These are phyloP conservation scores for Lepidurus packardi DNA, from an alignment of 1,140 invertebrate genomes.

Conservation along the genomic window DNA sequence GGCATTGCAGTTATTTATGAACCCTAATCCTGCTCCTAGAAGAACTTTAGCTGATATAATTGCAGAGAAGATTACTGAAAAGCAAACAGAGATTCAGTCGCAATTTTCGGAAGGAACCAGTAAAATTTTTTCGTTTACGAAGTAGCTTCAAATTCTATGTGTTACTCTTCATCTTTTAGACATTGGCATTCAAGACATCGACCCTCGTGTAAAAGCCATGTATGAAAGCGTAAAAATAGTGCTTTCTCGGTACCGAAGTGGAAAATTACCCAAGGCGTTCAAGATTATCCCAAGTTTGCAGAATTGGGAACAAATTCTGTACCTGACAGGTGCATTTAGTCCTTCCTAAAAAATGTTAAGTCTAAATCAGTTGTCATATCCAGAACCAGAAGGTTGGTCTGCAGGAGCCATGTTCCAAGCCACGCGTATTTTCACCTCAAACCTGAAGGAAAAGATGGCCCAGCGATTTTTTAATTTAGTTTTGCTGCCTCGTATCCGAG, in stretches of 20 bases:
- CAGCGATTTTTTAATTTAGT: conserved; percentile 94
- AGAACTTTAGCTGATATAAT: conserved; percentile 83
- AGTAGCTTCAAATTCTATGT: neutral
- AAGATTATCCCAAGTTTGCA: conserved; percentile 87
- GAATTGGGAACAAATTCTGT: conserved; percentile 96
- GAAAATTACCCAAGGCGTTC: conserved; percentile 96
- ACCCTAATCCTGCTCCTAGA: conserved; percentile 55
- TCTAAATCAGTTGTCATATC: conserved; percentile 38
- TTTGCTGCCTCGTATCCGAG: conserved; percentile 82
- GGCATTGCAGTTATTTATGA: conserved; percentile 79
- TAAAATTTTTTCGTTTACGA: conserved; percentile 34
- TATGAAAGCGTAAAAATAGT: conserved; percentile 85
- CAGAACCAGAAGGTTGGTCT: conserved; percentile 70
- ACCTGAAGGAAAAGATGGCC: conserved; percentile 92
- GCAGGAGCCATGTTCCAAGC: conserved; percentile 95
- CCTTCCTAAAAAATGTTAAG: conserved; percentile 26
- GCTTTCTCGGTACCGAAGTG: conserved; percentile 81
- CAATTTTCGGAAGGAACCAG: conserved; percentile 71
- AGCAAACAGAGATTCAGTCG: conserved; percentile 79
- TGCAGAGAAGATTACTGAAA: conserved; percentile 86
- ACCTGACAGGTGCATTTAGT: conserved; percentile 58
- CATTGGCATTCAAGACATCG: conserved; percentile 66
- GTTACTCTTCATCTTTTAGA: conserved; percentile 41
- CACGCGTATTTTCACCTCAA: conserved; percentile 91
- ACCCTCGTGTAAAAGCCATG: conserved; percentile 66